Evolutionary conservation across 1,140 invertebrate genomes (phyloP).

Genomic region (Conus betulinus): DNA sequence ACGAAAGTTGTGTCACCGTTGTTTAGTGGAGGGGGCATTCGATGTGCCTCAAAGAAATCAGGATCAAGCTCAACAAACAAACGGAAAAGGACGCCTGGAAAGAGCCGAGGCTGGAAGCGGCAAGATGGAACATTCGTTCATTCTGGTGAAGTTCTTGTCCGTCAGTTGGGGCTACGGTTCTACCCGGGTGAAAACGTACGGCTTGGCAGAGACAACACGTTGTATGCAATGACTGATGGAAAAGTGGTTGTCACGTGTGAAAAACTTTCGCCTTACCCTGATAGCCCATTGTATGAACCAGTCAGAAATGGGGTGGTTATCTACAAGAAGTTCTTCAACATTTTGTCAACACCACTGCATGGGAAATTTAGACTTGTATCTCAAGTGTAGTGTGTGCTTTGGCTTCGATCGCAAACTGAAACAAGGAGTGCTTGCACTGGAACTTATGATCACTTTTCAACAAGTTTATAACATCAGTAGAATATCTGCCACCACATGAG

Average conservation of each 20-base stretch:
- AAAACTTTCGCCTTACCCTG: constrained; percentile 60
- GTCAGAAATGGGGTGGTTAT: constrained; percentile 57
- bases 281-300: constrained; percentile 62
- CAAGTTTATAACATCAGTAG: no score
- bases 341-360: constrained; percentile 54
- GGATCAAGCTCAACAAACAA: constrained; percentile 41
- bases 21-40: not conserved
- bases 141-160: constrained; percentile 58
- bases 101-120: constrained; percentile 46
- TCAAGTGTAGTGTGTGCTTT: constrained; percentile 37
- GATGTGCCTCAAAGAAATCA: constrained; percentile 32
- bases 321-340: constrained; percentile 65
- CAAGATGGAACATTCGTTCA: constrained; percentile 65
- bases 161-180: constrained; percentile 59
- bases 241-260: constrained; percentile 61
- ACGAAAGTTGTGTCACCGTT: constrained; percentile 3
- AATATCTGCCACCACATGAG: no score
- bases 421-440: no score
- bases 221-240: constrained; percentile 61
- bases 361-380: constrained; percentile 65
- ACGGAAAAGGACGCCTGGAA: constrained; percentile 37
- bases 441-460: no score
- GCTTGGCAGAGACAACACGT: constrained; percentile 50
- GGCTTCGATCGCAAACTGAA: no score
- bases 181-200: constrained; percentile 66